These are phyloP conservation scores for Parapristionchus giblindavisi DNA, from an alignment of 2,888 invertebrate genomes.

Conservation along the genomic window DNA sequence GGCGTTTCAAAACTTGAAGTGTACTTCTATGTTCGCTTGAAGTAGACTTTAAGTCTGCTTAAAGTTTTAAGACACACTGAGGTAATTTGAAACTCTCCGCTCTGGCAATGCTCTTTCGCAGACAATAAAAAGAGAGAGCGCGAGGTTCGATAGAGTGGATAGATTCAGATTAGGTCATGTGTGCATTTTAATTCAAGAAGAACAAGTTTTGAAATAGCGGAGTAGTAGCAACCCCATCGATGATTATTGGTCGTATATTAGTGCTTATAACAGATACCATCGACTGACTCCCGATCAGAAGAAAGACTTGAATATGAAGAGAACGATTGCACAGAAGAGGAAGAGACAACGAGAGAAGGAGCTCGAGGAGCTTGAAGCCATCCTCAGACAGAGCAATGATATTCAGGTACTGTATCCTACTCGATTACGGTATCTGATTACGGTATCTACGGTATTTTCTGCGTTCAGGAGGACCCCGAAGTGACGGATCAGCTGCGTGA, in stretches of 20 bases:
- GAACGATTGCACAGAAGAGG: conserved; percentile 67
- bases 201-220: neutral
- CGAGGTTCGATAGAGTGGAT: too few species aligned
- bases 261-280: conserved; percentile 61
- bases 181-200: neutral
- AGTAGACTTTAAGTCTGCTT: too few species aligned
- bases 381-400: conserved; percentile 64
- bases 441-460: neutral
- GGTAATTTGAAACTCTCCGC: too few species aligned
- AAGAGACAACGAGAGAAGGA: conserved; percentile 68
- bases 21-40: too few species aligned
- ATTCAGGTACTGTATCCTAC: conserved; percentile 47
- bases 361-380: conserved; percentile 65
- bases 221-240: conserved; percentile 2
- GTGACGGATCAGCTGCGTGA: conserved; percentile 67
- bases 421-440: neutral
- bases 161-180: neutral
- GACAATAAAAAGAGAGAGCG: too few species aligned
- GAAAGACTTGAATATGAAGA: conserved; percentile 65
- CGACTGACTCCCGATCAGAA: conserved; percentile 65
- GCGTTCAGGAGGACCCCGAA: conserved; percentile 64
- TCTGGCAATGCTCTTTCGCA: too few species aligned
- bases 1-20: neutral
- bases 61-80: too few species aligned
- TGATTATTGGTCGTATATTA: neutral